Base-by-base conservation (phyloP, 2,113 vertebrate genomes). In the Caranx melampygus region DNA sequence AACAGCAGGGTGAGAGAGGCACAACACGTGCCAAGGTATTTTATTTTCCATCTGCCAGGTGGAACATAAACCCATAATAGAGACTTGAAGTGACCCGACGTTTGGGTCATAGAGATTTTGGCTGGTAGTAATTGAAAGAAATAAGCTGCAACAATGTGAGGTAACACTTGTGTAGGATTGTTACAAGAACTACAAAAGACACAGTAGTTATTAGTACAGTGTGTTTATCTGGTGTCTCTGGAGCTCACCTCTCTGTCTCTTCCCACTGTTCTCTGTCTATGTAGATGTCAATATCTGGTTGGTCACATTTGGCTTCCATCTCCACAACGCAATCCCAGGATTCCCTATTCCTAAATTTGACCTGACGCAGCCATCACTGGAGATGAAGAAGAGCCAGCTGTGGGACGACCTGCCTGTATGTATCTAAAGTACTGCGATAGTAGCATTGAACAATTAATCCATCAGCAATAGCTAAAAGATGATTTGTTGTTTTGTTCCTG, bases 241-340 rank as follows among this genome's bases (percentile, higher is more conserved):
- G 6, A 49, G 12, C 5, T 37, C 26, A 57, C 1, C 33, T 12
- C 34, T 54, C 20, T 55, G 0, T 57, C 9, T 33, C 13, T 49
- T 61, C 13, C 26, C 5, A 33, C 12, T 55, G n/a, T 49, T 63
- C n/a, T 59, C 49, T 87, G 84, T 71, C 72, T 79, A 26, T 68
- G 64, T 49, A 99, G 98, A 99, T 95, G 93, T 99, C 85, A 99
- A 99, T 94, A 99, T 97, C 91, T 99, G 98, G 98, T 93, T 99
- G 92, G 97, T 99, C 90, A 99, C 97, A 1, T 99, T 99, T 1
- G 98, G 98, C 57, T 99, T 99, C 93, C 98, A 99, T 81, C 96
- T 99, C 71, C 97, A 99, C 93, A 99, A 99, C 14, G 97, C 97
- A 16, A 99, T 99, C 92, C 98, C 98, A 83, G 97, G 98, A 68